Conservation (phyloP, 2,888 invertebrate genomes). For the Acronicta leporina region DNA sequence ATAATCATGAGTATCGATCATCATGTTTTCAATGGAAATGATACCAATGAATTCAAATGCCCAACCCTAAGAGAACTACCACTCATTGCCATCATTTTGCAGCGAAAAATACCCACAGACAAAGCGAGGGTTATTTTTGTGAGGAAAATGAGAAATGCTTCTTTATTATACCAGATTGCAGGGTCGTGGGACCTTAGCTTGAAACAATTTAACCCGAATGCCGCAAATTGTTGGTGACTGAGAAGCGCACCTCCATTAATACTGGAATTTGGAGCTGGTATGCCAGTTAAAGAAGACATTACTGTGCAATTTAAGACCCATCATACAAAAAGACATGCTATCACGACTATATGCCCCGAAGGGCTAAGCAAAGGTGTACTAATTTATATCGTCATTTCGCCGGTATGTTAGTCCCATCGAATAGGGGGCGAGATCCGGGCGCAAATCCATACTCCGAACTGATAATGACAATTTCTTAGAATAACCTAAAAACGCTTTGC, state of each 20-base stretch:
- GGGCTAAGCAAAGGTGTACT: too few relatives aligned
- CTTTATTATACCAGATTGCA: constrained; percentile 56
- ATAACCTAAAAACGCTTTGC: too few relatives aligned
- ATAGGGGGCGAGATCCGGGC: too few relatives aligned
- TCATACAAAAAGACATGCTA: too few relatives aligned
- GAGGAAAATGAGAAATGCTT: constrained; percentile 55
- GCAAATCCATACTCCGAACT: too few relatives aligned
- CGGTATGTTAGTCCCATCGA: too few relatives aligned
- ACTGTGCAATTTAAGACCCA: neutral
- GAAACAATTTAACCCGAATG: constrained; percentile 61
- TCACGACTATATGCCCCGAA: too few relatives aligned
- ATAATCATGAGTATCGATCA: neutral
- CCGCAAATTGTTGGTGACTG: constrained; percentile 18
- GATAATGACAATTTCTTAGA: too few relatives aligned
- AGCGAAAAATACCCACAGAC: constrained; percentile 14
- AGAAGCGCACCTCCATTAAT: constrained; percentile 29
- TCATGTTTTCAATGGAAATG: constrained; percentile 2
- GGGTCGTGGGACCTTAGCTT: constrained; percentile 34
- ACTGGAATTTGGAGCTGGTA: constrained; percentile 5
- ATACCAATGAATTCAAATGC: neutral
- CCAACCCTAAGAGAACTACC: constrained; percentile 8
- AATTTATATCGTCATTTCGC: too few relatives aligned
- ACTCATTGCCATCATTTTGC: constrained; percentile 8
- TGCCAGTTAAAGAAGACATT: neutral
- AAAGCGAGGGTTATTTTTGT: constrained; percentile 43